Evolutionary conservation across 2,797 vertebrate genomes (phyloP), one percentile per base, ranked within the genome.

Genomic region (Brotula barbata): DNA sequence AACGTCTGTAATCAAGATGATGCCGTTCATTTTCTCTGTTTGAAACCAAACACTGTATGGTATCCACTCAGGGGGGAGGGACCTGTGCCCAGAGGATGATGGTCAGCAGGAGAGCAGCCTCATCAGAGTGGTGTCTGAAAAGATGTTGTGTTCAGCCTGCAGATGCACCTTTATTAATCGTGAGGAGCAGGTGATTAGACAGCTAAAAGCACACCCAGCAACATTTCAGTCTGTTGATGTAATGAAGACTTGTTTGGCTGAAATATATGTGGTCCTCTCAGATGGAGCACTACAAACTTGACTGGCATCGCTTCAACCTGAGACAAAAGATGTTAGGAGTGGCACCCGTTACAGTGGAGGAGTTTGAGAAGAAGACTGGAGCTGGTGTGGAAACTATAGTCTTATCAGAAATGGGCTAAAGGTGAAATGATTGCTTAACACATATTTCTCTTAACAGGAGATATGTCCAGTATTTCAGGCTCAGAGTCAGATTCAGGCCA

Each of bases 301-400:
- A 99, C 77, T 98, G 95, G 97, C 97, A 99, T 79, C 93, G 94
- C 7, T 98, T 98, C 74, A 99, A 99, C 84, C 83, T 99, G 78
- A 96, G 92, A 78, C 93, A 92, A 33, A 93, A 92, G 58, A 90
- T 98, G 8, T 75, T 78, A 15, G 91, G 93, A 23, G 73, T 69
- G 52, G 75, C 6, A 3, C 41, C 85, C 0, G 72, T 95, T 56
- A 90, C 93, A 0, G 89, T 81, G 9, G 92, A 94, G 57, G 93
- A 92, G 63, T 99, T 99, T 88, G 96, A 99, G 88, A 92, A 76
- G 69, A 95, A 92, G 80, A 95, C 92, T 0, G 64, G 75, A 6
- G 54, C 85, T 31, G 94, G 95, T 95, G 63, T 71, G 79, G 19
- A 52, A 41, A 61, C 33, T 36, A 5, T 5, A 36, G 7, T 36